Base-by-base conservation (phyloP, 2,888 invertebrate genomes). In the Hyposoter dolosus region DNA sequence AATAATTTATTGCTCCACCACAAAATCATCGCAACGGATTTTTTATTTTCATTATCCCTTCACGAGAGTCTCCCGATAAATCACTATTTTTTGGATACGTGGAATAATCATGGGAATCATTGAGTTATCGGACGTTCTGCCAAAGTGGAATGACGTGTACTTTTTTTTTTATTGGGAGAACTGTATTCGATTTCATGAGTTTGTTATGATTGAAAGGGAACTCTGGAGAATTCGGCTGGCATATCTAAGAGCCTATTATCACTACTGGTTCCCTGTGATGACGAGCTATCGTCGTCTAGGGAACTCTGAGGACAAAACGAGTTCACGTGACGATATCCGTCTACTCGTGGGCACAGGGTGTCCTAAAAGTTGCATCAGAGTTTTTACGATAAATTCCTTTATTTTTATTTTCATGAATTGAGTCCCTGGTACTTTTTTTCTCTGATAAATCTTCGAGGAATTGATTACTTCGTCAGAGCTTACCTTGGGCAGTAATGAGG, bases 1-100 rank as follows among this genome's bases (percentile, higher is more conserved):
- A 63, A 82, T 75, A 84, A 86, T 84, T 86, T 78, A 86, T 84
- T 71, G 47, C 66, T 60, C 28, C 50, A 75, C 75, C 75, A 53
- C 40, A 0, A 56, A 78, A 76, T 82, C 78, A 32, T 68, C 56
- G 47, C 69, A 23, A 60, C 63, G 47, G 40, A 1, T 69, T 63
- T 5, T 60, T 53, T 32, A 65, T 43, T 45, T 28, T 72, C 83
- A 77, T 77, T 72, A 77, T 65, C 28, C 78, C 72, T 74, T 32
- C 5, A 23, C n/a, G 7, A n/a, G 45, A 3, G 40, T 35, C 19
- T 10, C 4, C 23, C 40, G 65, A 82, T 86, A 75, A 84, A 84
- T 86, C 84, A 86, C 45, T 23, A n/a, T 81, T 76, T 75, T 35
- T 15, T 80, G 15, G 12, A 72, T 66, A 68, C 43, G 45, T 35